phyloP scores from a whole-genome alignment of 2,888 invertebrate genomes.

The Caenorhabditis sp. region DNA sequence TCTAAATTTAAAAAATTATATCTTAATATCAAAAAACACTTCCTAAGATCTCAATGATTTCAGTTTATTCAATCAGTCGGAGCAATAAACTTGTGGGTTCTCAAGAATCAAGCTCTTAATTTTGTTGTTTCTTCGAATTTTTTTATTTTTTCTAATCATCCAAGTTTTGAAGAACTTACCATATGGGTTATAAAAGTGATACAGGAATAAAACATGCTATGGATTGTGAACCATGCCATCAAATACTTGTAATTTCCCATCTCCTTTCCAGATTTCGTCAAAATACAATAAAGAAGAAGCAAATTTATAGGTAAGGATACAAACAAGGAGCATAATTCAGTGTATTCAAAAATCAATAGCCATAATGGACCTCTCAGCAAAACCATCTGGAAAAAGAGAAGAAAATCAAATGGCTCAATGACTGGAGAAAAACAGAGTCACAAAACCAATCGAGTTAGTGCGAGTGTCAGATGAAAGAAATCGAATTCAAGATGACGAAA shows the following conservation, averaged over 20 bases:
- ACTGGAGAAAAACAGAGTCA: not conserved
- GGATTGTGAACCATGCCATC: conserved; percentile 44
- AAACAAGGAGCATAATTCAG: conserved; percentile 16
- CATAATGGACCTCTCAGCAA: conserved; percentile 25
- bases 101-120: not conserved
- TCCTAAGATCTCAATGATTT: not conserved
- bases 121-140: not conserved
- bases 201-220: conserved; percentile 47
- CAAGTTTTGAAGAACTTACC: conserved; percentile 12
- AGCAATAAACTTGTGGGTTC: not conserved
- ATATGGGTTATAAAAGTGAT: conserved; percentile 38
- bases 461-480: not conserved
- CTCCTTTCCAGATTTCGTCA: conserved; percentile 41
- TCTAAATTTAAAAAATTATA: no score
- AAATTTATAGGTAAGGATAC: conserved; percentile 36
- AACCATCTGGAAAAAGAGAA: conserved; percentile 20
- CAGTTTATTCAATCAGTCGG: not conserved
- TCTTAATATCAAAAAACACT: not conserved
- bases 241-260: conserved; percentile 46
- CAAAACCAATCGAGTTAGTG: not conserved
- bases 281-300: conserved; percentile 41
- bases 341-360: conserved; percentile 23
- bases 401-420: not conserved
- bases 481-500: conserved; percentile 6
- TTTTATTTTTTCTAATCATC: not conserved